Conservation (phyloP, 2,888 invertebrate species). For the Scaptomyza caliginosa region DNA sequence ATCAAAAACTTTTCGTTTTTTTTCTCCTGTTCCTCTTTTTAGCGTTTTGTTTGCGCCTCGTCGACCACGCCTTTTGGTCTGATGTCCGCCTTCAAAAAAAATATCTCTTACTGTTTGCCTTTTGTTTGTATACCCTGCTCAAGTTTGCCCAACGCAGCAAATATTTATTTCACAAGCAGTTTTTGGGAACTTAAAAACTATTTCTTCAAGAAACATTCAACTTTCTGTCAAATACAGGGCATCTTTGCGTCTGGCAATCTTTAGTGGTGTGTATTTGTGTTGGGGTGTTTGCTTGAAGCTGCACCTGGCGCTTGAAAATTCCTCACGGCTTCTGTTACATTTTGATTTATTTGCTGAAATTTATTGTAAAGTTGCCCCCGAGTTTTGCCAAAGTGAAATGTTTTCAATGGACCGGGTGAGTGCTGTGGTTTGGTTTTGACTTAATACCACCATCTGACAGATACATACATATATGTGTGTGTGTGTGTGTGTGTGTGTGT, state of each 20-base stretch:
- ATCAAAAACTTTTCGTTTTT: conserved; percentile 60
- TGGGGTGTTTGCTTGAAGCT: conserved; percentile 18
- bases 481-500: conserved; percentile 11
- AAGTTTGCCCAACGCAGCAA: neutral
- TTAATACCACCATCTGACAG: conserved; percentile 24
- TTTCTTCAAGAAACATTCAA: too few relatives aligned
- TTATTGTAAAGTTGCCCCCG: conserved; percentile 70
- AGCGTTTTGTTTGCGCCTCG: conserved; percentile 33
- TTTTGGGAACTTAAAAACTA: too few relatives aligned
- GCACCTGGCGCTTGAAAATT: conserved; percentile 73
- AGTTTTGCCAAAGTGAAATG: conserved; percentile 48
- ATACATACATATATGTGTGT: conserved; percentile 18
- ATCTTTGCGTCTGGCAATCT: neutral
- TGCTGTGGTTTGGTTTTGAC: conserved; percentile 3
- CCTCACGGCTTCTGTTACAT: conserved; percentile 73
- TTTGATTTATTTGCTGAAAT: conserved; percentile 78
- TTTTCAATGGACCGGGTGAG: conserved; percentile 19
- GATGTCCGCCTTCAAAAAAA: conserved; percentile 12
- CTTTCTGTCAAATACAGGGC: neutral
- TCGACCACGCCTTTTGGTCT: conserved; percentile 35
- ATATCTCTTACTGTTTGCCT: conserved; percentile 21
- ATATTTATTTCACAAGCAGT: neutral
- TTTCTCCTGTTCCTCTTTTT: conserved; percentile 1
- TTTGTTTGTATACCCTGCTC: conserved; percentile 20
- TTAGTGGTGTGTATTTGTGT: neutral